Evolutionary conservation across 1,140 invertebrate species (phyloP).

Genomic region (Diploscapter pachys): DNA sequence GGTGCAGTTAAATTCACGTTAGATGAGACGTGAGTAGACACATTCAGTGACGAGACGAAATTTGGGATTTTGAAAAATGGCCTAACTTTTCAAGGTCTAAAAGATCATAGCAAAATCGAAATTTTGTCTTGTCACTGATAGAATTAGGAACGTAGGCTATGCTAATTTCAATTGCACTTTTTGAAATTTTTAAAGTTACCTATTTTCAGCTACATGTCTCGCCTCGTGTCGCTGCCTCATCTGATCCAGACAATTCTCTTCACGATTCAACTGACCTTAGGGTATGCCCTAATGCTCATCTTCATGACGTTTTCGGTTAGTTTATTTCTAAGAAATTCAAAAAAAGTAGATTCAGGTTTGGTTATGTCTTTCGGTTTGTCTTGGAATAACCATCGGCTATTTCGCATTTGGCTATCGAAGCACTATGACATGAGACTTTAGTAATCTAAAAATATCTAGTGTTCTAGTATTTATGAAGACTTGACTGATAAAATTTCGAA

Average conservation of each 20-base stretch:
- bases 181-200: too few relatives aligned
- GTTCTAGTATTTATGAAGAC: not conserved
- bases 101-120: too few relatives aligned
- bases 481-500: not conserved
- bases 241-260: constrained; percentile 36
- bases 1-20: too few relatives aligned
- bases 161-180: not conserved
- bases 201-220: constrained; percentile 27
- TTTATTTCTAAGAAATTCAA: too few relatives aligned
- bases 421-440: not conserved
- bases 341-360: constrained; percentile 58
- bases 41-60: too few relatives aligned
- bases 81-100: too few relatives aligned
- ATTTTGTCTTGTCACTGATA: too few relatives aligned
- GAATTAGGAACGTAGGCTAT: not conserved
- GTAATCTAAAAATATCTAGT: constrained; percentile 8
- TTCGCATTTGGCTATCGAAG: constrained; percentile 59
- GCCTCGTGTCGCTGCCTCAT: constrained; percentile 24
- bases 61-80: too few relatives aligned
- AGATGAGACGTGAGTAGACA: too few relatives aligned
- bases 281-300: constrained; percentile 64
- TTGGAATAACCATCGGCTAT: constrained; percentile 63
- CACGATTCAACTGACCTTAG: constrained; percentile 61
- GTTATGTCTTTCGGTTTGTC: constrained; percentile 62
- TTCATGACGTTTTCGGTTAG: constrained; percentile 63